Evolutionary conservation across 2,113 vertebrate genomes (phyloP).

Genomic region (Spea multiplicata): DNA sequence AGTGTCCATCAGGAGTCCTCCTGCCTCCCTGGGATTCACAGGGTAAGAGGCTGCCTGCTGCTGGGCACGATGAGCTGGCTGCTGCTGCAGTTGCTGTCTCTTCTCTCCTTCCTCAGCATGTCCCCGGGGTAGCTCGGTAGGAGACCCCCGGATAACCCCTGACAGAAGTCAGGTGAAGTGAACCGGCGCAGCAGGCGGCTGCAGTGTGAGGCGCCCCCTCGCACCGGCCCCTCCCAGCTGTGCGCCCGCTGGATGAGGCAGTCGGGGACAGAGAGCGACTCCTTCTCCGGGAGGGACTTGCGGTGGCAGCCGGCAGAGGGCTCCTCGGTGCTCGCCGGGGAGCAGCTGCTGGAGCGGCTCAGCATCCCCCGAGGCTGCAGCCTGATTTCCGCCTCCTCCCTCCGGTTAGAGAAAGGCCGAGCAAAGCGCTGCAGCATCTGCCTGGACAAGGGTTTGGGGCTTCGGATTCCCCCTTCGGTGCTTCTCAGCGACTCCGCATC

Average conservation of each 20-base stretch:
- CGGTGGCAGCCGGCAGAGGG: constrained; percentile 38
- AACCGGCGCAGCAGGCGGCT: constrained; percentile 27
- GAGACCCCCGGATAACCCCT: not conserved
- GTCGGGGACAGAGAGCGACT: constrained; percentile 45
- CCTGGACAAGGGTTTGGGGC: constrained; percentile 58
- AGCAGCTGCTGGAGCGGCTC: not conserved
- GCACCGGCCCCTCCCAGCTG: constrained; percentile 52
- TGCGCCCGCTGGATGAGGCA: constrained; percentile 56
- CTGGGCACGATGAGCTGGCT: constrained; percentile 34
- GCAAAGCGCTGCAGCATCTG: constrained; percentile 60
- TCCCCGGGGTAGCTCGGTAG: not conserved
- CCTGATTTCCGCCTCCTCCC: not conserved
- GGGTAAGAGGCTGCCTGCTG: constrained; percentile 21
- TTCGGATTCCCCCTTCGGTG: constrained; percentile 18
- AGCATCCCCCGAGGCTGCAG: not conserved
- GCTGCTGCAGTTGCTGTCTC: constrained; percentile 40
- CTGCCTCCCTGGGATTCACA: not conserved
- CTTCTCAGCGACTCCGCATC: constrained; percentile 51
- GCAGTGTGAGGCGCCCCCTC: not conserved
- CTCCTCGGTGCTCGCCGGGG: constrained; percentile 17
- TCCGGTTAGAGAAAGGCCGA: not conserved
- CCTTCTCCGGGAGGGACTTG: constrained; percentile 18
- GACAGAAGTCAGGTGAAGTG: constrained; percentile 37
- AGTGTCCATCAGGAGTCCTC: too few species aligned
- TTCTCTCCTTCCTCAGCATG: not conserved